Evolutionary conservation across 2,797 vertebrate species (phyloP), one percentile per base, ranked within the genome.

Genomic region (Cheirogaleus major): DNA sequence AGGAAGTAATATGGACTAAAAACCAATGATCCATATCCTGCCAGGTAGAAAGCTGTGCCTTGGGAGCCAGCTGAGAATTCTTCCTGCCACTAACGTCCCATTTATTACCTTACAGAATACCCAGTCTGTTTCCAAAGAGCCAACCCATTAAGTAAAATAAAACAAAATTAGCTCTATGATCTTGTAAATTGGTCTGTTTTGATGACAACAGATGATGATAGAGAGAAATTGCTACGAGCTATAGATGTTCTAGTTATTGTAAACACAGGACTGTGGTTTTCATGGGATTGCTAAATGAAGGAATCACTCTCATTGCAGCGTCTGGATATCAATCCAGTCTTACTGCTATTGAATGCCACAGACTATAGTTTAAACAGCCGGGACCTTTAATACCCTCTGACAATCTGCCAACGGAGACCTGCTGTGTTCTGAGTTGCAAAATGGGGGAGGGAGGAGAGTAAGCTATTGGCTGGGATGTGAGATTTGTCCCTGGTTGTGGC

Each of bases 161-260:
- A 94, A 73, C 52, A 69, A 73, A 96, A 87, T 95, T 59, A 92
- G 23, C 23, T 80, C 69, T 43, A 13, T 61, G 82, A 38, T 79
- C 88, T 95, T 95, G 69, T 91, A 82, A 94, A 75, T 59, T 41
- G 84, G 50, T 72, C 84, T 95, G 81, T 88, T 95, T 75, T 69
- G 75, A 50, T 93, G 81, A 89, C 41, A 83, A 38, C 27, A 67
- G 63, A 67, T 3, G 30, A 45, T 25, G 84, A 61, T 7, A 59
- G 78, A 72, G 50, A 79, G 57, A 72, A 59, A 65, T 48, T 69
- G 25, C 75, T 67, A 12, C 2, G 4, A 55, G 59, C 55, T 78
- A 4, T 85, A 55, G 57, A 38, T 72, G 75, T 87, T 95, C 89
- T 50, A 72, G 81, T 73, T 82, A 89, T 38, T 52, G 12, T 88